phyloP scores from a whole-genome alignment of 2,888 invertebrate genomes.

The Melanotus villosus region DNA sequence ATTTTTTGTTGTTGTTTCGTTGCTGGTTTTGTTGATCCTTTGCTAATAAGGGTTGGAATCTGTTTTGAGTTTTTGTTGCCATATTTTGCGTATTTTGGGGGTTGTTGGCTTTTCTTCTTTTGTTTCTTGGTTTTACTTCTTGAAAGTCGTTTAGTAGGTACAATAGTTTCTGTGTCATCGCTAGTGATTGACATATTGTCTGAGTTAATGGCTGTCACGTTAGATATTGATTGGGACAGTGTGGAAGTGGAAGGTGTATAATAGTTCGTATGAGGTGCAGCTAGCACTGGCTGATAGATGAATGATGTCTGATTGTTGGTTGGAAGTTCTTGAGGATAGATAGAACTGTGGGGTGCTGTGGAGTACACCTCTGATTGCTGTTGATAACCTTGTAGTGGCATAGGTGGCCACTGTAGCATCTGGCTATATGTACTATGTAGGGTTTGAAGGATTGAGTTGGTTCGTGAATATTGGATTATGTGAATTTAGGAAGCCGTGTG shows the following conservation, averaged over 20 bases:
- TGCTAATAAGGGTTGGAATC: slow-evolving; percentile 1
- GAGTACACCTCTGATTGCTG: slow-evolving; percentile 2
- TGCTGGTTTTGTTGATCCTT: not conserved
- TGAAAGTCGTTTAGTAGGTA: slow-evolving; percentile 4
- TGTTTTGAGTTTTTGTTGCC: slow-evolving; percentile 9
- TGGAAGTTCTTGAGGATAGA: not conserved
- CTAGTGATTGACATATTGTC: not conserved
- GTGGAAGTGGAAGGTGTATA: not conserved
- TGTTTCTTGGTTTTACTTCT: slow-evolving; percentile 9
- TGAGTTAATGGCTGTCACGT: not conserved
- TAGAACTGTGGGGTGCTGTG: slow-evolving; percentile 13
- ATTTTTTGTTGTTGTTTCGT: slow-evolving; percentile 1
- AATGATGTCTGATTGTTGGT: slow-evolving; percentile 11
- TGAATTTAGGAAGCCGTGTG: slow-evolving; percentile 4
- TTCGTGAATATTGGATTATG: slow-evolving; percentile 10
- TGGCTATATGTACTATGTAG: slow-evolving; percentile 14
- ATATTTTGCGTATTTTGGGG: not conserved
- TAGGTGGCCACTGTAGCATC: slow-evolving; percentile 8
- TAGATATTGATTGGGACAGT: not conserved
- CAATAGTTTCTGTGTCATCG: not conserved
- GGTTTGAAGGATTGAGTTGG: not conserved
- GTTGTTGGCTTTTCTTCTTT: slow-evolving; percentile 1
- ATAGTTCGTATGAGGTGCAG: not conserved
- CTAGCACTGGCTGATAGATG: not conserved
- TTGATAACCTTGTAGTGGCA: slow-evolving; percentile 2